phyloP scores from a whole-genome alignment of 2,888 invertebrate genomes.

The Dusona sp. region DNA sequence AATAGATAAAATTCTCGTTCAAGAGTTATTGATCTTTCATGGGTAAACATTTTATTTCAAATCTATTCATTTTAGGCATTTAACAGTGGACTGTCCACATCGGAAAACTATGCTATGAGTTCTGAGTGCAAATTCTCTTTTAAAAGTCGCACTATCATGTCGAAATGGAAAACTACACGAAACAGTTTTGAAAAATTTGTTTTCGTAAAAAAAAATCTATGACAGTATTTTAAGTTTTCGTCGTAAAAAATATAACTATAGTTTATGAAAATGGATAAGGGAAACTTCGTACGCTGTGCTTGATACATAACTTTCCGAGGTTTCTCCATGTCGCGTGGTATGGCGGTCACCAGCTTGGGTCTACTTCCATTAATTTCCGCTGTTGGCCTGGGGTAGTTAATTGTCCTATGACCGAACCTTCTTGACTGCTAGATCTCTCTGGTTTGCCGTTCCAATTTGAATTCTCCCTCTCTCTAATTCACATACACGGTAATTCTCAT shows the following conservation, averaged over 20 bases:
- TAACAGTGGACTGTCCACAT: too few species aligned
- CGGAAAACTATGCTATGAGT: neutral
- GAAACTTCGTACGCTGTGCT: slow-evolving; percentile 13
- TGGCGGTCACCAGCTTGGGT: slow-evolving; percentile 36
- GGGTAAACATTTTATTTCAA: too few species aligned
- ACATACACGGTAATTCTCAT: neutral
- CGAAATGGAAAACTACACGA: neutral
- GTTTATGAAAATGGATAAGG: slow-evolving; percentile 11
- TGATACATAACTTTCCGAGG: slow-evolving; percentile 27
- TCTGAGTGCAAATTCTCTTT: neutral
- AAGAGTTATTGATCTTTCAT: too few species aligned
- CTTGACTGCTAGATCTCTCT: slow-evolving; percentile 59
- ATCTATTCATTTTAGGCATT: too few species aligned
- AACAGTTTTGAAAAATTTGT: neutral
- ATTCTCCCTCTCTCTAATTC: slow-evolving; percentile 11
- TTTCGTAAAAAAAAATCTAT: neutral
- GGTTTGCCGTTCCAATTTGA: slow-evolving; percentile 44
- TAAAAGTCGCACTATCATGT: neutral
- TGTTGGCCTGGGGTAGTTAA: slow-evolving; percentile 62
- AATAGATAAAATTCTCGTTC: too few species aligned
- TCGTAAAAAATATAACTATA: neutral
- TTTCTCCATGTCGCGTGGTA: slow-evolving; percentile 12
- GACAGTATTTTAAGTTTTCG: neutral
- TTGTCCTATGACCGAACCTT: slow-evolving; percentile 58
- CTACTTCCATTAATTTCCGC: slow-evolving; percentile 38